phyloP scores from a whole-genome alignment of 2,888 invertebrate genomes.

The Lasioglossum morio region DNA sequence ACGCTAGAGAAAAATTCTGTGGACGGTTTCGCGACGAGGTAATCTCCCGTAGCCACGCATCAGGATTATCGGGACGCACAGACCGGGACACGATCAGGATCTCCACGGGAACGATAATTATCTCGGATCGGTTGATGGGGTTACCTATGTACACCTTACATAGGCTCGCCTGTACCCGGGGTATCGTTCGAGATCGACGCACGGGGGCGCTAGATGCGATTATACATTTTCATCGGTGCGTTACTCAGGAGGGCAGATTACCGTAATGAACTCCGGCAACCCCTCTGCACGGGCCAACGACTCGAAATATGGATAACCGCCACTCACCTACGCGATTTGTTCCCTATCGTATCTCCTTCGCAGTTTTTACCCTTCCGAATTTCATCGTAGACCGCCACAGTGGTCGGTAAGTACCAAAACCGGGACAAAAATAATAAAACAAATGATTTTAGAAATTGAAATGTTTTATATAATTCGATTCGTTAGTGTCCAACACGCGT shows the following conservation, averaged over 20 bases:
- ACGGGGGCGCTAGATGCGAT: constrained; percentile 74
- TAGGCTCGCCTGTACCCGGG: constrained; percentile 42
- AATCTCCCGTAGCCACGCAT: constrained; percentile 50
- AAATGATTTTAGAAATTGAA: not conserved
- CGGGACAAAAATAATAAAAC: not conserved
- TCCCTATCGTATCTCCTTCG: not conserved
- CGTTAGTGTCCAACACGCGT: too few relatives aligned
- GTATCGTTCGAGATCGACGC: constrained; percentile 62
- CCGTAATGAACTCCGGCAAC: constrained; percentile 80
- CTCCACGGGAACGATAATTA: constrained; percentile 76
- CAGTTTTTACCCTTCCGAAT: constrained; percentile 7
- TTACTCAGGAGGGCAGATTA: constrained; percentile 81
- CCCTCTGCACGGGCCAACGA: constrained; percentile 79
- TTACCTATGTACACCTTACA: constrained; percentile 68
- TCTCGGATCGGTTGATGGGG: constrained; percentile 72
- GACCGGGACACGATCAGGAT: constrained; percentile 60
- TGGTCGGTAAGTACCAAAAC: not conserved
- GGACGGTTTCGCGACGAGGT: constrained; percentile 16
- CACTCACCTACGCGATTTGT: constrained; percentile 65
- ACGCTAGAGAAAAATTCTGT: constrained; percentile 22
- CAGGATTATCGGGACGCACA: constrained; percentile 58
- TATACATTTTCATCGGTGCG: constrained; percentile 81
- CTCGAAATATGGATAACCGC: constrained; percentile 81
- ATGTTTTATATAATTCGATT: too few relatives aligned
- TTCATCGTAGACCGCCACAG: not conserved